Base-by-base conservation (phyloP, 2,113 vertebrate genomes). In the Oreocharis arfaki region DNA sequence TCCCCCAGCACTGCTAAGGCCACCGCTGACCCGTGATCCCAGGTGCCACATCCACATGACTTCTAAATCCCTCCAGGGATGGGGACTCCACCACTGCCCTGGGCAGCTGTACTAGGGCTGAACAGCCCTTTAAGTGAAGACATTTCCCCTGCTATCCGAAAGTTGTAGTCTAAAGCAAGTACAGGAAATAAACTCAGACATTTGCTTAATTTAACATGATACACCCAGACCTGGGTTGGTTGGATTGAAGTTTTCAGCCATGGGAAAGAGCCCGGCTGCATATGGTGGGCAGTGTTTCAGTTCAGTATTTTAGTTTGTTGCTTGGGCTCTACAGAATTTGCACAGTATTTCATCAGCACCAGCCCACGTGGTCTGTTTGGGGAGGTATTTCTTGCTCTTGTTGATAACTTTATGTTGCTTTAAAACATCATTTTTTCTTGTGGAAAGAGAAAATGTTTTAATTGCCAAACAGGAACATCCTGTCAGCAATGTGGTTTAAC, bases 301-400 rank as follows among this genome's bases (percentile, higher is more conserved):
- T 52, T 64, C 47, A 42, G 23, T 10, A n/a, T 52, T 63, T 42
- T 63, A 42, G 52, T 42, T 64, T 78, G 37, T n/a, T 78, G 30
- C 75, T 78, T 68, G 52, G 17, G 17, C n/a, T 67, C 41, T 57
- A 7, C 63, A 56, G 63, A 56, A 46, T 8, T 39, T 56, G 41
- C 41, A 28, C 19, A 33, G 33, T 37, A 13, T 37, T 80, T 80
- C 13, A 37, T 46, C 41, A 56, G 52, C 83, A 18, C 37, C 24
- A 33, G 46, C 14, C 5, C 8, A 22, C 0, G 0, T 16, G 28
- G 9, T 46, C 15, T 59, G 5, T 5, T 5, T 30, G 22, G 22
- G 59, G 65, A 26, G 35, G 49, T 30, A 1, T 49, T 76, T 64
- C 32, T 28, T 64, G 11, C 6, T 8, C 50, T 44, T 50, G 28